Conservation (phyloP, 2,888 invertebrate species). For the Acanthosepion esculentum region DNA sequence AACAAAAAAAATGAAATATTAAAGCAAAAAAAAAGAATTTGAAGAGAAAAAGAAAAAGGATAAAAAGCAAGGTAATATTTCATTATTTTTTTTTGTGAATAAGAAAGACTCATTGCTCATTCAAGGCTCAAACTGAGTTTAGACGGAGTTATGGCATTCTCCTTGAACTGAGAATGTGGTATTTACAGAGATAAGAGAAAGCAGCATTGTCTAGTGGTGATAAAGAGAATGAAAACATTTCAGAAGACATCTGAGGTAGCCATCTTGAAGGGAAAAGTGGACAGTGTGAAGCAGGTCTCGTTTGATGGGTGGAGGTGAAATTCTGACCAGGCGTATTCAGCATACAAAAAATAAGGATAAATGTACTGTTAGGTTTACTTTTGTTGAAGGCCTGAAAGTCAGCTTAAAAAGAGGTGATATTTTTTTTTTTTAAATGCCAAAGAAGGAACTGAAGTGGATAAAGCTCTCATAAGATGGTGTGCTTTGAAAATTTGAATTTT, state of each 20-base stretch:
- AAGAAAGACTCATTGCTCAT: conserved; percentile 33
- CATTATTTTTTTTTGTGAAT: not conserved
- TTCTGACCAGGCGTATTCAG: not conserved
- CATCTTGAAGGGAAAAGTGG: not conserved
- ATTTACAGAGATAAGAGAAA: conserved; percentile 33
- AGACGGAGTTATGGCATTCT: conserved; percentile 22
- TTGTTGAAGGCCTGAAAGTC: not conserved
- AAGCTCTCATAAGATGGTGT: no score
- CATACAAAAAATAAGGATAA: not conserved
- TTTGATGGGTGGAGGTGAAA: not conserved
- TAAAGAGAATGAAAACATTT: conserved; percentile 7
- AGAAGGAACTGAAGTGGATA: no score
- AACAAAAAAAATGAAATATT: conserved; percentile 5
- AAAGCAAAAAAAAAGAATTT: not conserved
- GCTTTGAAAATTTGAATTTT: no score
- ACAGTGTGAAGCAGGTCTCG: no score
- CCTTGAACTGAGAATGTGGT: not conserved
- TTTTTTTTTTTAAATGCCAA: no score
- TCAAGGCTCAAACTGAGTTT: not conserved
- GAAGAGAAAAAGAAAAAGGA: not conserved
- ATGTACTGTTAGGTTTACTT: not conserved
- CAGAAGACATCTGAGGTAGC: not conserved
- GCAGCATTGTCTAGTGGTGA: not conserved
- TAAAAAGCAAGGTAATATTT: not conserved
- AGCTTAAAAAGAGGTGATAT: no score